phyloP scores from a whole-genome alignment of 2,113 vertebrate genomes.

The Bufo bufo region DNA sequence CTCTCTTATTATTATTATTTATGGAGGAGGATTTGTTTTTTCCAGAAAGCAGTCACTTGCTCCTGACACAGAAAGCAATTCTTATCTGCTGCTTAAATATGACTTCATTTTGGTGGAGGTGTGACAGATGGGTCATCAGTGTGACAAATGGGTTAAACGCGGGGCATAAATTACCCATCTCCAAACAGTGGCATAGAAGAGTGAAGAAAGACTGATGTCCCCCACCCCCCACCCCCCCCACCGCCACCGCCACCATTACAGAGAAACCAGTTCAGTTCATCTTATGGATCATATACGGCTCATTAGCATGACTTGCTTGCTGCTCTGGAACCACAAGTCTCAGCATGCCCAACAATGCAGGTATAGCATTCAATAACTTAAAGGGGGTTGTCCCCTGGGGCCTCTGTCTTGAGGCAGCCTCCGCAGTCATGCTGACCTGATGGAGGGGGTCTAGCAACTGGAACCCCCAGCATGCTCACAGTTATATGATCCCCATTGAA shows the following conservation, averaged over 20 bases:
- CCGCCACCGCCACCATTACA: not conserved
- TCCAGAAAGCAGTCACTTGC: slow-evolving; percentile 12
- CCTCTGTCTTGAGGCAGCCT: too few relatives aligned
- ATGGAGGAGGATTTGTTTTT: not conserved
- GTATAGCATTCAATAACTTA: too few relatives aligned
- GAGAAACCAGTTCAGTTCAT: not conserved
- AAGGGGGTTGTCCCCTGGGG: too few relatives aligned
- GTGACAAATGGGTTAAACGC: not conserved
- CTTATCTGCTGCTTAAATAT: slow-evolving; percentile 39
- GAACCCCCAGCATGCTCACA: not conserved
- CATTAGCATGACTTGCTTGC: not conserved
- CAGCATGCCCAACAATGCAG: not conserved
- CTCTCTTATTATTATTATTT: slow-evolving; percentile 10
- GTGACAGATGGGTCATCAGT: slow-evolving; percentile 34
- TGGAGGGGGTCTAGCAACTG: too few relatives aligned
- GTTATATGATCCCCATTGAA: not conserved
- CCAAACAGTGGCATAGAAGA: not conserved
- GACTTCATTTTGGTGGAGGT: slow-evolving; percentile 48
- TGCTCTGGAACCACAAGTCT: not conserved
- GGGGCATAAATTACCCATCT: not conserved
- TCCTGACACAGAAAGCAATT: slow-evolving; percentile 13
- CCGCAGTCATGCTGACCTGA: too few relatives aligned
- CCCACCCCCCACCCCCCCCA: too few relatives aligned
- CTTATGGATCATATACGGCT: not conserved
- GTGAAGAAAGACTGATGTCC: not conserved